Conservation (phyloP, 2,888 invertebrate genomes). For the Drosophila kanekoi region DNA sequence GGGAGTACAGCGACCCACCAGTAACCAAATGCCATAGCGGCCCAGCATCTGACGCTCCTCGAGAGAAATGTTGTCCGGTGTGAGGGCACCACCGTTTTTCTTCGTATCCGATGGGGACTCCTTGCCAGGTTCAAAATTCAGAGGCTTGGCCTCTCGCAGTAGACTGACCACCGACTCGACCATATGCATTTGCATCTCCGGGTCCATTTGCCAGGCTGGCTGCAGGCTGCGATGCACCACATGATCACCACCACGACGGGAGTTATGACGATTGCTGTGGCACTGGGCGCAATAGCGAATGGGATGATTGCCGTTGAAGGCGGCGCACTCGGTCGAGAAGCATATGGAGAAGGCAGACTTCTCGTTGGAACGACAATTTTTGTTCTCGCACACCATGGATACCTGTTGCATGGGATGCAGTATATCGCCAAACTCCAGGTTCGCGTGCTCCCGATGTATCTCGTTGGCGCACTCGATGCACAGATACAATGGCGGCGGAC, state of each 20-base stretch:
- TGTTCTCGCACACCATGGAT: slow-evolving; percentile 98
- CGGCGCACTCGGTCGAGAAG: slow-evolving; percentile 98
- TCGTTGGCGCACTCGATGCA: slow-evolving; percentile 98
- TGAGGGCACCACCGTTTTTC: slow-evolving; percentile 84
- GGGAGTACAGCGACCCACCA: slow-evolving; percentile 96
- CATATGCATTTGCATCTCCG: slow-evolving; percentile 96
- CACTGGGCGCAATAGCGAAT: slow-evolving; percentile 97
- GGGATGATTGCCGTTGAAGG: slow-evolving; percentile 98
- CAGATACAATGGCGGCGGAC: slow-evolving; percentile 97
- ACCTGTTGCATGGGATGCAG: slow-evolving; percentile 97
- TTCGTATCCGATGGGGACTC: slow-evolving; percentile 84
- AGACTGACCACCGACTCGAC: slow-evolving; percentile 97
- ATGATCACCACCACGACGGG: slow-evolving; percentile 94
- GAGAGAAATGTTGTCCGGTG: slow-evolving; percentile 89
- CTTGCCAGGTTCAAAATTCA: slow-evolving; percentile 89
- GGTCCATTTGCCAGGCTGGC: slow-evolving; percentile 95
- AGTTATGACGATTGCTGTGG: slow-evolving; percentile 95
- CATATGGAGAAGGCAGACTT: slow-evolving; percentile 98
- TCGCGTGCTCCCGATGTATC: slow-evolving; percentile 94
- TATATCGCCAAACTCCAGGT: slow-evolving; percentile 94
- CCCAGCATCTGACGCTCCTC: slow-evolving; percentile 96
- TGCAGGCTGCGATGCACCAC: slow-evolving; percentile 95
- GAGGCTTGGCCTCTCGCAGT: slow-evolving; percentile 95
- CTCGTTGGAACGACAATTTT: slow-evolving; percentile 96
- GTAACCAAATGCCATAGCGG: slow-evolving; percentile 98